Evolutionary conservation across 2,797 vertebrate species (phyloP).

Genomic region (Arrhamphus sclerolepis): DNA sequence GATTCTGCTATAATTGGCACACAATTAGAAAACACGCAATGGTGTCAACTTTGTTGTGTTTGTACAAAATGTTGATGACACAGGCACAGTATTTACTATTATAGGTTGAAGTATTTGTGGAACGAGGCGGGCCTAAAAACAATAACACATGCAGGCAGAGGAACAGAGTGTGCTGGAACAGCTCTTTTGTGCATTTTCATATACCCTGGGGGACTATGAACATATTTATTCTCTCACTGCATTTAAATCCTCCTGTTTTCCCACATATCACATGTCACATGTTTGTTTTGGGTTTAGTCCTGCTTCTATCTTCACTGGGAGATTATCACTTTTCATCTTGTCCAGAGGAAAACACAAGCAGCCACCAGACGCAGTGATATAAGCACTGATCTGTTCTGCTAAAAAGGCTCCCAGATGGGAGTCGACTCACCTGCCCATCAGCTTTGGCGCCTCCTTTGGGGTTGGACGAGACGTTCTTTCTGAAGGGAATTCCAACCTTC

Average conservation of each 20-base stretch:
- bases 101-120: conserved; percentile 44
- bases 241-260: conserved; percentile 1
- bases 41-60: conserved; percentile 6
- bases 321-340: conserved; percentile 24
- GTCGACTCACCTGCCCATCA: conserved; percentile 62
- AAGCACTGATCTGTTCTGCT: neutral
- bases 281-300: conserved; percentile 24
- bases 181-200: conserved; percentile 18
- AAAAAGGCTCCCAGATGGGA: neutral
- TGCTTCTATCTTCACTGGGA: conserved; percentile 1
- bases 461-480: conserved; percentile 47
- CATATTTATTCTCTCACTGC: neutral
- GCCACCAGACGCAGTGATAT: no score
- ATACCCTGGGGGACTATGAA: conserved; percentile 34
- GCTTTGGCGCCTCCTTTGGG: conserved; percentile 41
- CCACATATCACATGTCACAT: neutral
- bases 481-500: conserved; percentile 67
- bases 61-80: conserved; percentile 4
- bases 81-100: conserved; percentile 25
- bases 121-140: conserved; percentile 48
- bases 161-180: conserved; percentile 54
- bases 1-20: conserved; percentile 24
- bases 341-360: neutral
- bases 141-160: conserved; percentile 25
- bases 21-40: conserved; percentile 11